A percentile compares a stretch with the other conserved stretches of the same genome.
Conservation (phyloP, 2,797 vertebrate genomes). For the Dendrocincla tyrannina region DNA sequence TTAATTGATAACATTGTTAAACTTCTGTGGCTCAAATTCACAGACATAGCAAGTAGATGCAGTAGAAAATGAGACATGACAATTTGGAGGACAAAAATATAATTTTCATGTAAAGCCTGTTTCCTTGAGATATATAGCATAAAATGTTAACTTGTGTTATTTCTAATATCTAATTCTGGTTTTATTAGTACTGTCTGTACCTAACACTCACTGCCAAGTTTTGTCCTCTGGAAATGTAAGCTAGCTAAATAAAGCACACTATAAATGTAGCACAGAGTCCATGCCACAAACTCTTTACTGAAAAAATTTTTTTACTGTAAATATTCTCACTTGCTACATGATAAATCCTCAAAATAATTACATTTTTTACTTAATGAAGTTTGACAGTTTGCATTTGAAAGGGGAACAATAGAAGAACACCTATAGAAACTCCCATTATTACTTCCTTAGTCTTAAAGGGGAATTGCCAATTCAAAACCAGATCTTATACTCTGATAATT, state of each 20-base stretch:
- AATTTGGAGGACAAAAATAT: not conserved
- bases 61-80: not conserved
- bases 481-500: not conserved
- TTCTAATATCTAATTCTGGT: not conserved
- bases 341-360: constrained; percentile 4
- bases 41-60: not conserved
- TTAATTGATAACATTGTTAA: not conserved
- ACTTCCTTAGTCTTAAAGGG: not conserved
- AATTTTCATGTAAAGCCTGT: not conserved
- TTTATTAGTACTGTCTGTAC: not conserved
- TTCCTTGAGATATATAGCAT: not conserved
- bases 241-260: not conserved
- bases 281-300: not conserved
- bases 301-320: not conserved
- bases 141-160: not conserved
- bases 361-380: not conserved
- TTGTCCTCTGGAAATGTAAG: not conserved
- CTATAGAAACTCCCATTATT: not conserved
- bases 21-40: not conserved
- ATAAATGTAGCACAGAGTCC: not conserved
- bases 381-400: constrained; percentile 13
- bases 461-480: not conserved
- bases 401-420: not conserved
- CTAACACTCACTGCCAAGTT: not conserved
- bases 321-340: not conserved